Conservation (phyloP, 2,888 invertebrate genomes). For the Arctia plantaginis region DNA sequence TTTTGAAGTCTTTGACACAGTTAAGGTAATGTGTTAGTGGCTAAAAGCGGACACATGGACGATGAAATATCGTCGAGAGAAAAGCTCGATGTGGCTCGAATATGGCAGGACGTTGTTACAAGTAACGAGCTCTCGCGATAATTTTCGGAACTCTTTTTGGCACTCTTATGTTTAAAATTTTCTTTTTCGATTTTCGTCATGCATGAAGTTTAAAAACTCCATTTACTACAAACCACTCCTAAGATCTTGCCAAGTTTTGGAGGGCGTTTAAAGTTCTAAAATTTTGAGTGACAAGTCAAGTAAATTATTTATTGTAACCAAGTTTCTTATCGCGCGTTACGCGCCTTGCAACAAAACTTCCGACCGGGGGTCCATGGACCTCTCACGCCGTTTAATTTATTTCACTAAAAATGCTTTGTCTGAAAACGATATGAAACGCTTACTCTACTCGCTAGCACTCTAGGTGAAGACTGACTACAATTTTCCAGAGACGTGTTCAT, state of each 20-base stretch:
- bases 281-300: neutral
- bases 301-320: too few relatives aligned
- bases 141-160: too few relatives aligned
- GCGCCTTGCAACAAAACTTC: too few relatives aligned
- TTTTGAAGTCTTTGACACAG: slow-evolving; percentile 40
- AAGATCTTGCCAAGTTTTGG: too few relatives aligned
- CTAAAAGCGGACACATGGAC: slow-evolving; percentile 33
- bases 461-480: slow-evolving; percentile 59
- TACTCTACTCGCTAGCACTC: slow-evolving; percentile 39
- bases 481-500: slow-evolving; percentile 64
- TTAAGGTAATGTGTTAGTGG: slow-evolving; percentile 48
- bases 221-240: too few relatives aligned
- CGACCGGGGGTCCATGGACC: too few relatives aligned
- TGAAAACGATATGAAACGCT: slow-evolving; percentile 16
- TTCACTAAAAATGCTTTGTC: neutral
- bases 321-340: too few relatives aligned
- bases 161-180: too few relatives aligned
- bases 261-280: neutral
- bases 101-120: slow-evolving; percentile 31
- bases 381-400: too few relatives aligned
- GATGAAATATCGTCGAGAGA: slow-evolving; percentile 35
- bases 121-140: slow-evolving; percentile 37
- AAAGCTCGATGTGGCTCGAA: slow-evolving; percentile 5
- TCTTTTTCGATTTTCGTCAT: too few relatives aligned
- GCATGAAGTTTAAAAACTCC: too few relatives aligned